Evolutionary conservation across 1,140 invertebrate species (phyloP).

Genomic region (Sycophaga agraensis): DNA sequence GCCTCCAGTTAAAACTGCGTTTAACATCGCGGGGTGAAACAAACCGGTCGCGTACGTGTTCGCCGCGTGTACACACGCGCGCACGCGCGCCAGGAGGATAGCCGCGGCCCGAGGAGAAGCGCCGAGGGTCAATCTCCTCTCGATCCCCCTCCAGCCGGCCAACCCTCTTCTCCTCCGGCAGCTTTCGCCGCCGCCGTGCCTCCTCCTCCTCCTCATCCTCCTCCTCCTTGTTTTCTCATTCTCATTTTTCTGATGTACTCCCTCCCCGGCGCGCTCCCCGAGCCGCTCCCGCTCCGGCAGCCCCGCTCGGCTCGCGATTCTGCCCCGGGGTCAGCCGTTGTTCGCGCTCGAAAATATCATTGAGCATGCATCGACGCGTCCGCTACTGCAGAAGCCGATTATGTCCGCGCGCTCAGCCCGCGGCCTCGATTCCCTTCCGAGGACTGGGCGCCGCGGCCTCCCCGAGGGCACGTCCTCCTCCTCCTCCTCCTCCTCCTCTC

Average conservation of each 20-base stretch:
- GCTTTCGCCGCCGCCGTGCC: constrained; percentile 14
- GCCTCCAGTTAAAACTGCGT: constrained; percentile 49
- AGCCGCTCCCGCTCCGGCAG: too few relatives aligned
- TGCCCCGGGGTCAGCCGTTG: constrained; percentile 34
- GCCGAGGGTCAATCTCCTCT: constrained; percentile 55
- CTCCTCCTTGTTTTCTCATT: constrained; percentile 33
- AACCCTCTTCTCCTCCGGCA: constrained; percentile 34
- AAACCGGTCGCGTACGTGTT: constrained; percentile 53
- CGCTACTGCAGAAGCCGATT: constrained; percentile 31
- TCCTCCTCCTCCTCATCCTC: constrained; percentile 30
- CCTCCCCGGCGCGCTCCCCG: background rate
- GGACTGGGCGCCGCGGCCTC: too few relatives aligned
- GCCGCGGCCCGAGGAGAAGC: constrained; percentile 31
- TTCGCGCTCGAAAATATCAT: constrained; percentile 38
- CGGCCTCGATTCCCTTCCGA: background rate
- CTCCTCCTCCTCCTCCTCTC: too few relatives aligned
- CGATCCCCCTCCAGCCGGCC: constrained; percentile 25
- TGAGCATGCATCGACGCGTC: constrained; percentile 25
- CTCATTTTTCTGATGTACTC: constrained; percentile 17
- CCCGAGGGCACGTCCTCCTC: too few relatives aligned
- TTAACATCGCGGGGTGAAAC: constrained; percentile 53
- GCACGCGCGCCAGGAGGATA: background rate
- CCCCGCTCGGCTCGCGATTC: constrained; percentile 31
- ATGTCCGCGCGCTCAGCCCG: constrained; percentile 31
- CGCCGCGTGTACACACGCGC: constrained; percentile 38